Evolutionary conservation across 2,113 vertebrate species (phyloP).

Genomic region (Bostrychus sinensis): DNA sequence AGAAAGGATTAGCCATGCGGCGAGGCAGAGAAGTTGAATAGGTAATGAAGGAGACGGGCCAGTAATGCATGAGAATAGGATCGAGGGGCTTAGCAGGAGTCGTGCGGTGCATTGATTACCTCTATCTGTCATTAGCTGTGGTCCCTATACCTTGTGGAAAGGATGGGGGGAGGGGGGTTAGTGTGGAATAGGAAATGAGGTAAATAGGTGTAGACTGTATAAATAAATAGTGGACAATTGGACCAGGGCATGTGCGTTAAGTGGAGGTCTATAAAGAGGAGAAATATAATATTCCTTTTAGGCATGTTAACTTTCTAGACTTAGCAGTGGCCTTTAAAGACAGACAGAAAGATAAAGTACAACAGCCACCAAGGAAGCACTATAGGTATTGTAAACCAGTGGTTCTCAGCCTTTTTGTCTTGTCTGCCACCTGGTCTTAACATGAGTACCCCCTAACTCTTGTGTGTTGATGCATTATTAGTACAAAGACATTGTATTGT

Average conservation of each 20-base stretch:
- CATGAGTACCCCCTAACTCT: no score
- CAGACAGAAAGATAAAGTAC: background rate
- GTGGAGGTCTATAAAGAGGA: background rate
- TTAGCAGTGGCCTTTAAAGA: background rate
- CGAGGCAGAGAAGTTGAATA: constrained; percentile 67
- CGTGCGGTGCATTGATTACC: constrained; percentile 73
- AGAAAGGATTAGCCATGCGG: constrained; percentile 71
- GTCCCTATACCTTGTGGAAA: constrained; percentile 49
- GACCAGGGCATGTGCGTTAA: background rate
- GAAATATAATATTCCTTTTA: background rate
- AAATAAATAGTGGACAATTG: background rate
- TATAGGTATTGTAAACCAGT: no score
- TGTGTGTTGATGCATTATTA: no score
- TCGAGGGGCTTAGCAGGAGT: constrained; percentile 65
- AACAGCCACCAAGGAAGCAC: background rate
- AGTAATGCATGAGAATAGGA: constrained; percentile 75
- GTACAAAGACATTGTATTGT: no score
- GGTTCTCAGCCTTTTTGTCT: no score
- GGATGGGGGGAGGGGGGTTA: background rate
- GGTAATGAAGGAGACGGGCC: constrained; percentile 66
- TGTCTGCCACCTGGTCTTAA: no score
- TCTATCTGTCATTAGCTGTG: constrained; percentile 68
- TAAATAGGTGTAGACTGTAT: constrained; percentile 5
- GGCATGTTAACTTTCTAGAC: no score
- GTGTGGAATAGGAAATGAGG: constrained; percentile 1